Evolutionary conservation across 2,888 invertebrate genomes (phyloP).

Genomic region (Cantharis lateralis): DNA sequence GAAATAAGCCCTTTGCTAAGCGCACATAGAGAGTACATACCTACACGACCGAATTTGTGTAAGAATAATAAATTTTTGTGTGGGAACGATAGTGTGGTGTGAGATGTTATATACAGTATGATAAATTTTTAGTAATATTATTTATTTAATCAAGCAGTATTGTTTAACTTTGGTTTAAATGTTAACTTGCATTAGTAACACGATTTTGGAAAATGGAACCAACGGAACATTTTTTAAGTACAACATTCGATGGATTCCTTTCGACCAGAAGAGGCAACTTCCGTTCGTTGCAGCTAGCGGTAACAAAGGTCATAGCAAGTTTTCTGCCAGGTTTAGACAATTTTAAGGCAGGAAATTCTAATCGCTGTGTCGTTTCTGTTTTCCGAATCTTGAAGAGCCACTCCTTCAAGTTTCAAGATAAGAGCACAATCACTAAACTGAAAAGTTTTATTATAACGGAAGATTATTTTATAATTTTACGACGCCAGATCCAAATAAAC

Average conservation of each 20-base stretch:
- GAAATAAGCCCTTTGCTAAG: conserved; percentile 8
- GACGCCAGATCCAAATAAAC: background rate
- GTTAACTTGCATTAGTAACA: background rate
- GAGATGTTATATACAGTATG: background rate
- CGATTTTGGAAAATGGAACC: background rate
- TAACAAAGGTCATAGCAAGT: background rate
- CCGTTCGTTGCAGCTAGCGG: no score
- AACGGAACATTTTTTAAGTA: background rate
- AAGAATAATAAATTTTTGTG: background rate
- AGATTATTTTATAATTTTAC: background rate
- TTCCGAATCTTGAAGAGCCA: background rate
- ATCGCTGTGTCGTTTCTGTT: background rate
- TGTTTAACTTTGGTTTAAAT: background rate
- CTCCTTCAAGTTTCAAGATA: background rate
- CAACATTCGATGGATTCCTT: background rate
- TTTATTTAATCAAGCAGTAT: background rate
- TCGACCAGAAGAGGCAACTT: no score
- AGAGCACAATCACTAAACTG: background rate
- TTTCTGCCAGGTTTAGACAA: background rate
- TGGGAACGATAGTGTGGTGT: background rate
- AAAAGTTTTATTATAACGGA: background rate
- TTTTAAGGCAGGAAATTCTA: background rate
- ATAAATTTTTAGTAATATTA: background rate
- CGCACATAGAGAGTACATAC: conserved; percentile 17
- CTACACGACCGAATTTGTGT: background rate